Evolutionary conservation across 2,888 invertebrate species (phyloP), one percentile per base, ranked within the genome.

Genomic region (Hoplodrina blanda): DNA sequence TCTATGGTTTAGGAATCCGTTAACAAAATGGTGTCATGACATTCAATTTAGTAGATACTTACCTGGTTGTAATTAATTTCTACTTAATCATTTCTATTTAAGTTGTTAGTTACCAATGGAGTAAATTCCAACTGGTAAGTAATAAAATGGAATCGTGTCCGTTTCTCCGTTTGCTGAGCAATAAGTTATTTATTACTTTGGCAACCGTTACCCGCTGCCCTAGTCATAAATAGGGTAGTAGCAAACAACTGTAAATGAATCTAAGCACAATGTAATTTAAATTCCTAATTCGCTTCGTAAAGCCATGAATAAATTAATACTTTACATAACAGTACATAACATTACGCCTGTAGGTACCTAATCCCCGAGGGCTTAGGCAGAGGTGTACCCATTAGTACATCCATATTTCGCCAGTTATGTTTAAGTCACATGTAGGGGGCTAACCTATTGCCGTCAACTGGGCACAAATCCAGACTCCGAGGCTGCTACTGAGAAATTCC

Each of bases 141-240:
- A 68, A 19, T 69, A 41, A 56, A 55, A 49, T 55, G 17, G 17
- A 30, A 41, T 41, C 30, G 13, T 30, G n/a, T 41, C 54, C 25
- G 17, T 55, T 55, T 41, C 67, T 20, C 44, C 13, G 65, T 33
- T 20, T 25, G 19, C 37, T 55, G 55, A 19, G 37, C 10, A 67
- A 30, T 55, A 41, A 30, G 49, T 30, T 56, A 68, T 68, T 68
- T 50, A 68, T 49, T 49, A n/a, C 56, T 41, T 30, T 30, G 37
- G 68, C 19, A 56, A 68, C 56, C 25, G 17, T 49, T n/a, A 46
- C 41, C 19, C 15, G 30, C 62, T 66, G 44, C 13, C 17, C 13
- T 41, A 55, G 25, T 37, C 25, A 19, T 49, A n/a, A 54, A 46
- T 46, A 8, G 41, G 33, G 19, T 37, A 55, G 7, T 25, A 11